Percentiles rank a stretch among this genome's conserved stretches.
Conservation (phyloP, 2,797 vertebrate genomes). For the Rachycentron canadum region DNA sequence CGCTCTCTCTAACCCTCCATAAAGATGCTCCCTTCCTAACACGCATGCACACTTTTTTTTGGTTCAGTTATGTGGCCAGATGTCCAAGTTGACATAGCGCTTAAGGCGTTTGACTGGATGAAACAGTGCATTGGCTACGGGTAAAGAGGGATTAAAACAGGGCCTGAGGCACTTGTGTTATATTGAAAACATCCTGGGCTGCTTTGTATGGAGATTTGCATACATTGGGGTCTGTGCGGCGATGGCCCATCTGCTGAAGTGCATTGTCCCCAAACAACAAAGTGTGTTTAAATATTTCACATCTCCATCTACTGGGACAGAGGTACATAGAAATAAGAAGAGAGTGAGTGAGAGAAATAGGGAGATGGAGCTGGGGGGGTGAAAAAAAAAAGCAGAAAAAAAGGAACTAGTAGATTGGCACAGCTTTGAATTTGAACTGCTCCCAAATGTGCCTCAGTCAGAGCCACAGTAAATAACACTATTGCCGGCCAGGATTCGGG, state of each 20-base stretch:
- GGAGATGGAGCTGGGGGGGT: slow-evolving; percentile 37
- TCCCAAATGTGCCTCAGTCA: slow-evolving; percentile 87
- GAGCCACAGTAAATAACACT: slow-evolving; percentile 85
- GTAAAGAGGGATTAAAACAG: slow-evolving; percentile 96
- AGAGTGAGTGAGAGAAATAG: slow-evolving; percentile 61
- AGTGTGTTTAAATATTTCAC: slow-evolving; percentile 91
- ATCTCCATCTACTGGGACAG: slow-evolving; percentile 86
- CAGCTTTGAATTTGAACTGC: slow-evolving; percentile 86
- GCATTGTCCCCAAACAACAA: slow-evolving; percentile 93
- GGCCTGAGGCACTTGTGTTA: slow-evolving; percentile 94
- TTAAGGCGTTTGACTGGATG: slow-evolving; percentile 97
- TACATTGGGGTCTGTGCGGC: slow-evolving; percentile 89
- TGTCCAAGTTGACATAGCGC: slow-evolving; percentile 96
- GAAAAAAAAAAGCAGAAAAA: slow-evolving; percentile 57
- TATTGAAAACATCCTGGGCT: slow-evolving; percentile 96
- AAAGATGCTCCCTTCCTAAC: slow-evolving; percentile 60
- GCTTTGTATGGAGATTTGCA: slow-evolving; percentile 96
- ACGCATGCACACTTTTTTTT: slow-evolving; percentile 69
- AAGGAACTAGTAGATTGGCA: slow-evolving; percentile 84
- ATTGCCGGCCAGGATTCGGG: slow-evolving; percentile 79
- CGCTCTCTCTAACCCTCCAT: slow-evolving; percentile 48
- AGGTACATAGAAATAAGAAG: slow-evolving; percentile 67
- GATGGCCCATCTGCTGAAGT: slow-evolving; percentile 94
- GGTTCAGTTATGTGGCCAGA: slow-evolving; percentile 92
- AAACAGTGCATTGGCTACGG: slow-evolving; percentile 92